Evolutionary conservation across 2,888 invertebrate species (phyloP).

Genomic region (Zaprionus bogoriensis): DNA sequence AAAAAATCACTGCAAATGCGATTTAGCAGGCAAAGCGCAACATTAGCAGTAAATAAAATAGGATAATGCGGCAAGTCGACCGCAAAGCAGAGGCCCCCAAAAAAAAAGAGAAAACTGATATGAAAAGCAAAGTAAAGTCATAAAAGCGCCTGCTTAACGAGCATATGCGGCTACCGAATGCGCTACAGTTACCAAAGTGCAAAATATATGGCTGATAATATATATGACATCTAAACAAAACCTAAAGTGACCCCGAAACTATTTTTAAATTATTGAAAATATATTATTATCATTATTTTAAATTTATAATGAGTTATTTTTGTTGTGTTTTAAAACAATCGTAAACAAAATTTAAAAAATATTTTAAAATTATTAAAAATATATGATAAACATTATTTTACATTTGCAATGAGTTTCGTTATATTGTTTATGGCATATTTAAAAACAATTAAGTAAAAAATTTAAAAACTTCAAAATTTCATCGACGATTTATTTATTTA

Average conservation of each 20-base stretch:
- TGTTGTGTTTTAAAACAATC: neutral
- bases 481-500: too few relatives aligned
- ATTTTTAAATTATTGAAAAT: too few relatives aligned
- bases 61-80: conserved; percentile 75
- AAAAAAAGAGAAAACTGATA: conserved; percentile 12
- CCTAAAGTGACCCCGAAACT: too few relatives aligned
- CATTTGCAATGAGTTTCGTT: too few relatives aligned
- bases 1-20: conserved; percentile 74
- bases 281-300: neutral
- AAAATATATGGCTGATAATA: too few relatives aligned
- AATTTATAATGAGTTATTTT: neutral
- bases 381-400: too few relatives aligned
- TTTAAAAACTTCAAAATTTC: too few relatives aligned
- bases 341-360: neutral
- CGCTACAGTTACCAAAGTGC: neutral
- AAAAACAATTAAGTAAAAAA: too few relatives aligned
- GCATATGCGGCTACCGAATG: neutral
- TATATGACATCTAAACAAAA: too few relatives aligned
- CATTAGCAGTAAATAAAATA: conserved; percentile 77
- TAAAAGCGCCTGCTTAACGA: neutral
- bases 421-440: too few relatives aligned
- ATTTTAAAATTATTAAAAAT: too few relatives aligned
- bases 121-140: conserved; percentile 10
- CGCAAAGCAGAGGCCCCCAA: conserved; percentile 45
- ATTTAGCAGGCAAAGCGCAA: conserved; percentile 75